Percentiles rank a stretch among this genome's conserved stretches.
Evolutionary conservation across 2,888 invertebrate species (phyloP).

Genomic region (Oxystoma pomonae): DNA sequence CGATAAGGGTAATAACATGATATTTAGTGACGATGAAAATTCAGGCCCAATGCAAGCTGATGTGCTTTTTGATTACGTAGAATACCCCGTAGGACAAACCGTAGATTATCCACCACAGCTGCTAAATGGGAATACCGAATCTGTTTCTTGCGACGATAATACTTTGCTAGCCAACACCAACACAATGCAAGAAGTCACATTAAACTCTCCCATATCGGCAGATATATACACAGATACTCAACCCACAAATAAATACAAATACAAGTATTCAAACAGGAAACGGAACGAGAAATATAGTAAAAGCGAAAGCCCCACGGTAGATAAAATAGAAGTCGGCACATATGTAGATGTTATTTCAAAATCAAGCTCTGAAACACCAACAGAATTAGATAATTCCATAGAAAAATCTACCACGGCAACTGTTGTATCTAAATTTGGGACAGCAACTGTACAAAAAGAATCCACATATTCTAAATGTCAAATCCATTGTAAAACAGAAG

Average conservation of each 20-base stretch:
- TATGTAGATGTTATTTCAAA: background rate
- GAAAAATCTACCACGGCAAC: background rate
- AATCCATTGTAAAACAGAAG: slow-evolving; percentile 37
- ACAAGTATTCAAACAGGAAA: slow-evolving; percentile 46
- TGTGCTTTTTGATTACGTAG: slow-evolving; percentile 43
- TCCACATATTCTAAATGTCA: slow-evolving; percentile 31
- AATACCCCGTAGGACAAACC: slow-evolving; percentile 40
- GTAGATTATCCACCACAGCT: slow-evolving; percentile 37
- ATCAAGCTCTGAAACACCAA: background rate
- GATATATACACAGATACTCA: slow-evolving; percentile 39
- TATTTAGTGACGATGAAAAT: slow-evolving; percentile 43
- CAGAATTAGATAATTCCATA: background rate
- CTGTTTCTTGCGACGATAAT: slow-evolving; percentile 42
- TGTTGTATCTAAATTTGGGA: background rate
- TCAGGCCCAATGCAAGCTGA: slow-evolving; percentile 40
- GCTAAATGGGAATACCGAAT: slow-evolving; percentile 41
- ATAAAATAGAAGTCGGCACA: background rate
- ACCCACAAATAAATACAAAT: slow-evolving; percentile 44
- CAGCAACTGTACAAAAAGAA: background rate
- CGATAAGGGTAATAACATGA: slow-evolving; percentile 42
- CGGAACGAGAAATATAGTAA: slow-evolving; percentile 37
- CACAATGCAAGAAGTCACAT: slow-evolving; percentile 46
- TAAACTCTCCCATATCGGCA: slow-evolving; percentile 45
- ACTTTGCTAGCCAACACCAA: slow-evolving; percentile 45
- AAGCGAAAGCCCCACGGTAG: slow-evolving; percentile 14